phyloP scores from a whole-genome alignment of 2,888 invertebrate genomes.

The Platycheirus rosarum region DNA sequence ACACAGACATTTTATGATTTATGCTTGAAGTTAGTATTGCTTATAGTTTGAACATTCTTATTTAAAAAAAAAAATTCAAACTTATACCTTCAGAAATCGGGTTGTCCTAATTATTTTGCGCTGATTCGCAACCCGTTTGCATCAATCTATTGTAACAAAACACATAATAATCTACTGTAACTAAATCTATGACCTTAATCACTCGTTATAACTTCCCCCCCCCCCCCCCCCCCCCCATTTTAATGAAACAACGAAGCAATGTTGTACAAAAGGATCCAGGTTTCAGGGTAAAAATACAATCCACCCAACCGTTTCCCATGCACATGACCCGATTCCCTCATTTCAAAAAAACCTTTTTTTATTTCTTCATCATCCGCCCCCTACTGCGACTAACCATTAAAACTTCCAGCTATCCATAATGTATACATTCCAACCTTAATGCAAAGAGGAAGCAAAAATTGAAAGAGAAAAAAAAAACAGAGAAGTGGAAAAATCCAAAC shows the following conservation, averaged over 20 bases:
- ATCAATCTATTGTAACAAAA: conserved; percentile 13
- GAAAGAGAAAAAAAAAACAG: conserved; percentile 16
- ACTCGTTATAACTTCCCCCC: conserved; percentile 1
- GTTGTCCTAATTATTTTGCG: background rate
- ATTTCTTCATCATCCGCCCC: conserved; percentile 2
- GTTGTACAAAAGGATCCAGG: conserved; percentile 32
- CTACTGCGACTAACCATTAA: conserved; percentile 25
- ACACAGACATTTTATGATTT: no score
- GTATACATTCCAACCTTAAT: conserved; percentile 28
- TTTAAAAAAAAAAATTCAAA: no score
- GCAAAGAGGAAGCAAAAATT: conserved; percentile 36
- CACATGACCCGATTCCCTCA: conserved; percentile 69
- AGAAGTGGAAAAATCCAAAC: conserved; percentile 35
- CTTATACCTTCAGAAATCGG: no score
- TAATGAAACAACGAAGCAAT: conserved; percentile 18
- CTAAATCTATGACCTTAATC: conserved; percentile 44
- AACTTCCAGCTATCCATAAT: conserved; percentile 19
- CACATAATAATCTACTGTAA: conserved; percentile 33
- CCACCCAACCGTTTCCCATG: conserved; percentile 37
- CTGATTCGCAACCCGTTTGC: background rate
- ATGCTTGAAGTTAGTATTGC: no score
- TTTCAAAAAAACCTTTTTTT: conserved; percentile 34
- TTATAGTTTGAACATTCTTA: no score
- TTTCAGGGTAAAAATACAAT: conserved; percentile 29
- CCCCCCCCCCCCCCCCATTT: background rate